phyloP scores from a whole-genome alignment of 2,888 invertebrate species.

The Cordilura impudica region DNA sequence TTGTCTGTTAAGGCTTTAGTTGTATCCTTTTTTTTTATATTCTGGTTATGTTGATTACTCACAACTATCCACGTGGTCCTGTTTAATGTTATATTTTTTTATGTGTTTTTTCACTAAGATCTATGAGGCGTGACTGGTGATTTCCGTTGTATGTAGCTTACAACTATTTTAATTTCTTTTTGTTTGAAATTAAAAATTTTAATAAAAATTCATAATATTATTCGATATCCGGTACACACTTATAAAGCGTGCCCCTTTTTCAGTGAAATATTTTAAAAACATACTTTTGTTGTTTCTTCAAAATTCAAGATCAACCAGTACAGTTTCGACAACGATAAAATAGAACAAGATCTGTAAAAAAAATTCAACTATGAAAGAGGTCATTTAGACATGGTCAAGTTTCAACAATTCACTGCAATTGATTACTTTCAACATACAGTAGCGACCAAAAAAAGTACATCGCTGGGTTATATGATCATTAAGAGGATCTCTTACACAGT shows the following conservation, averaged over 20 bases:
- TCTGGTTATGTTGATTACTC: constrained; percentile 50
- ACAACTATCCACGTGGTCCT: constrained; percentile 59
- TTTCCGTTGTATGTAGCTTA: constrained; percentile 55
- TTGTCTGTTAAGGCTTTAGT: constrained; percentile 36
- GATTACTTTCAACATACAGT: too few relatives aligned
- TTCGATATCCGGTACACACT: constrained; percentile 59
- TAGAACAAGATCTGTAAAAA: too few relatives aligned
- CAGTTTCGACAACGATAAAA: too few relatives aligned
- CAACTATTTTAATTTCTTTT: constrained; percentile 30
- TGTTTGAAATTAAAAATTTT: constrained; percentile 31
- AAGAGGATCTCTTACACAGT: too few relatives aligned
- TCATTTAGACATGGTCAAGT: too few relatives aligned
- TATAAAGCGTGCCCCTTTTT: constrained; percentile 51
- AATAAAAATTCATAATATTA: neutral
- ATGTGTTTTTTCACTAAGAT: constrained; percentile 30
- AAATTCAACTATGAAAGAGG: too few relatives aligned
- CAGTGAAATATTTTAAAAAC: neutral
- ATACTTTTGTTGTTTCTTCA: neutral
- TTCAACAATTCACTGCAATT: too few relatives aligned
- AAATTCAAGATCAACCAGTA: neutral
- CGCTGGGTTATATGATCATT: too few relatives aligned
- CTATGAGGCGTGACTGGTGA: constrained; percentile 61
- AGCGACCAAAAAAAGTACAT: too few relatives aligned
- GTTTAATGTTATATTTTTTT: constrained; percentile 15
- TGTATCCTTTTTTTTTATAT: constrained; percentile 51